These are phyloP conservation scores for Eristalinus aeneus DNA, from an alignment of 2,888 invertebrate genomes.

Conservation along the genomic window DNA sequence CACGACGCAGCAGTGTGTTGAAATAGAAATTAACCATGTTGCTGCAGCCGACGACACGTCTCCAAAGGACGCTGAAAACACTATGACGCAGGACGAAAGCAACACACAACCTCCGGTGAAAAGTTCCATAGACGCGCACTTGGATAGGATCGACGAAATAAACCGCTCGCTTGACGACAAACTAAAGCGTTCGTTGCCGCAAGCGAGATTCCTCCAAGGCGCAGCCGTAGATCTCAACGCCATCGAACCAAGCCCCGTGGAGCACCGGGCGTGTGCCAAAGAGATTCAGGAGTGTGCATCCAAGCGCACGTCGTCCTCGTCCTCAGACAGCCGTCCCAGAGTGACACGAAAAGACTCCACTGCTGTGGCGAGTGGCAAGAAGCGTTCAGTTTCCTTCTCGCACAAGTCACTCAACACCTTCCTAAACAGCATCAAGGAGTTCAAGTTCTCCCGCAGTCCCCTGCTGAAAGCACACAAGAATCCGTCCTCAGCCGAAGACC, in stretches of 20 bases:
- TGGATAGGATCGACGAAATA: constrained; percentile 79
- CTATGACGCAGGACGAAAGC: neutral
- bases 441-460: constrained; percentile 77
- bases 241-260: constrained; percentile 74
- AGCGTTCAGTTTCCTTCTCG: constrained; percentile 79
- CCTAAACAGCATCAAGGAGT: constrained; percentile 78
- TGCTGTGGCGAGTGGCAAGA: constrained; percentile 72
- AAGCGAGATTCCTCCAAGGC: constrained; percentile 52
- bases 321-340: constrained; percentile 76
- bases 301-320: constrained; percentile 77
- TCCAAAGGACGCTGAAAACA: neutral
- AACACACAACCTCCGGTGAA: constrained; percentile 71
- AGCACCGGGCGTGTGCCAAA: constrained; percentile 52
- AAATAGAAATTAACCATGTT: constrained; percentile 76
- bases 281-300: constrained; percentile 71
- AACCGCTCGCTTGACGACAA: constrained; percentile 79
- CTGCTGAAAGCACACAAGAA: constrained; percentile 73
- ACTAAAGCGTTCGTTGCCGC: constrained; percentile 75
- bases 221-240: constrained; percentile 74
- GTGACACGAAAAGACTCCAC: constrained; percentile 63
- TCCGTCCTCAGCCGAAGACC: constrained; percentile 72
- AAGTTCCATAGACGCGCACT: constrained; percentile 78
- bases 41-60: constrained; percentile 45
- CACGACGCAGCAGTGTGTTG: constrained; percentile 71
- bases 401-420: constrained; percentile 79